Conservation (phyloP, 2,888 invertebrate species). For the Fragum whitleyi region DNA sequence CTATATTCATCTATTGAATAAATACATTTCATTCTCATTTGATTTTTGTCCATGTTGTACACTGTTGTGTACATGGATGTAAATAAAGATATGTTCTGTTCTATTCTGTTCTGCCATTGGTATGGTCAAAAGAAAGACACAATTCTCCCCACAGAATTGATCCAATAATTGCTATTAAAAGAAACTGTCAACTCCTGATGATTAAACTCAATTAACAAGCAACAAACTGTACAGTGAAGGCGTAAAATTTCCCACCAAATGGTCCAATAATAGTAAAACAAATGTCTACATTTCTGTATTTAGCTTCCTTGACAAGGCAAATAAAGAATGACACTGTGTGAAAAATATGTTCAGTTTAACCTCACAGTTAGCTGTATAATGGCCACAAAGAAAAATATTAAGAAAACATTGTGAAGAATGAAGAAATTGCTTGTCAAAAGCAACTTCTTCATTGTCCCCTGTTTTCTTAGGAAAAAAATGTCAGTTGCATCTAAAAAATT, state of each 20-base stretch:
- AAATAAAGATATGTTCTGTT: no score
- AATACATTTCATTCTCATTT: no score
- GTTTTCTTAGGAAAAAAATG: no score
- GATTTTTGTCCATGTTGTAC: no score
- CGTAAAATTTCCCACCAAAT: constrained; percentile 4
- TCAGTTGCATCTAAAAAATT: no score
- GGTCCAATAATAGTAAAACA: background rate
- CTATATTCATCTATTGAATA: no score
- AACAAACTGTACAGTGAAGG: background rate
- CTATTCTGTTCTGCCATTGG: no score
- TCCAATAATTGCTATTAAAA: background rate
- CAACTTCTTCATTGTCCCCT: background rate
- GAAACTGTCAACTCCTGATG: background rate
- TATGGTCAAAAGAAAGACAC: no score
- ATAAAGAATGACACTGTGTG: background rate
- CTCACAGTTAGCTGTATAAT: background rate
- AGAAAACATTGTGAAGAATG: background rate
- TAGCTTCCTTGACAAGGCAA: constrained; percentile 4
- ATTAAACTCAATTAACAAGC: background rate
- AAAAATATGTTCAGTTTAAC: background rate
- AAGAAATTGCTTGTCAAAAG: background rate
- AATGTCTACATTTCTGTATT: background rate
- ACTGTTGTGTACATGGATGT: no score
- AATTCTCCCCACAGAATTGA: no score
- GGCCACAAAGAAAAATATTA: background rate